Evolutionary conservation across 2,797 vertebrate genomes (phyloP).

Genomic region (Mustela erminea): DNA sequence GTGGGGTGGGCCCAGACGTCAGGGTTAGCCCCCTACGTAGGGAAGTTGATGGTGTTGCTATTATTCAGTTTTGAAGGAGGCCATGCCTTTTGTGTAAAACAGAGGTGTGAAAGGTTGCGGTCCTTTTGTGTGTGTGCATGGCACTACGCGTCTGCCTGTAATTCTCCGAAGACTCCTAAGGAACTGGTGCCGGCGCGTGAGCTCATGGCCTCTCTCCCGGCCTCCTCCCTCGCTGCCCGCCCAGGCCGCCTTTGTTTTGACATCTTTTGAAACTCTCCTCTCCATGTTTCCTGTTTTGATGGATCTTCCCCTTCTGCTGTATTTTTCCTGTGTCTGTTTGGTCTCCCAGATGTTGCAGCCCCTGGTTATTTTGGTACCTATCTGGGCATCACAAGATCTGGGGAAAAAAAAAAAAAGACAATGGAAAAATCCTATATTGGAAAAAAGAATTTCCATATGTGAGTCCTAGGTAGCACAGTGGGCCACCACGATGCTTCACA

Average conservation of each 20-base stretch:
- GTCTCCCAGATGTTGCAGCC: conserved; percentile 87
- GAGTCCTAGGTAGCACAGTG: conserved; percentile 49
- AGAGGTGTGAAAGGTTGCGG: conserved; percentile 78
- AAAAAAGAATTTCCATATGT: conserved; percentile 75
- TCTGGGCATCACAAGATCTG: conserved; percentile 81
- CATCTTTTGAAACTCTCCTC: conserved; percentile 86
- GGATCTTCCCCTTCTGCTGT: conserved; percentile 86
- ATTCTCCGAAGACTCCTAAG: conserved; percentile 87
- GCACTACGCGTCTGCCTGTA: conserved; percentile 67
- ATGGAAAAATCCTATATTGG: conserved; percentile 85
- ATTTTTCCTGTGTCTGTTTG: conserved; percentile 90
- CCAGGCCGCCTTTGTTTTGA: conserved; percentile 87
- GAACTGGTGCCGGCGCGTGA: conserved; percentile 76
- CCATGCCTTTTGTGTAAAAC: not conserved
- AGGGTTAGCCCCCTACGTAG: not conserved
- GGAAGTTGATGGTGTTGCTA: not conserved
- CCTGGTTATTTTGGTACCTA: conserved; percentile 87
- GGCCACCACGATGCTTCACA: not conserved
- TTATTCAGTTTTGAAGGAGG: not conserved
- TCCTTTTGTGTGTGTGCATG: conserved; percentile 73
- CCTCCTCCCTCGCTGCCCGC: not conserved
- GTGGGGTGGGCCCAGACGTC: not conserved
- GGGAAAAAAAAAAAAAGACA: conserved; percentile 77
- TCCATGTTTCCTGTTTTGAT: conserved; percentile 90
- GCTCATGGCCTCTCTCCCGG: conserved; percentile 74